Evolutionary conservation across 1,140 invertebrate genomes (phyloP), one percentile per base, ranked within the genome.

Genomic region (Pseudomyrmex gracilis): DNA sequence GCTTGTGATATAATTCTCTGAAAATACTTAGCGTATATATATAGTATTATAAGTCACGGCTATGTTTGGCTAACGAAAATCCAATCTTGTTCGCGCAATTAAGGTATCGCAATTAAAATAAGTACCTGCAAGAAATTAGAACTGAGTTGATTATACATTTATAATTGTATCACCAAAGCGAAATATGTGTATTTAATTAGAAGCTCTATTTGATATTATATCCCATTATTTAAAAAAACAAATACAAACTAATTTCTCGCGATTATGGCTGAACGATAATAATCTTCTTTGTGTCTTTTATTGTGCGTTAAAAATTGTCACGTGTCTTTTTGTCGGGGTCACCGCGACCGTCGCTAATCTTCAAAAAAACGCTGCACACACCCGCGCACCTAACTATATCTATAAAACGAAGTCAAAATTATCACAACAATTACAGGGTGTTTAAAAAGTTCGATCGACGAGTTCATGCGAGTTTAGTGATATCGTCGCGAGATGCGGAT

Each of bases 11-110:
- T 13, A 17, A 77, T 45, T 7, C 49, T 57, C 68, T 17, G 74
- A 9, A 55, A 53, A 17, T 22, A 15, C 57, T 57, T 74, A 64
- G 24, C 3, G 24, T 55, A 67, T n/a, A n/a, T n/a, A n/a, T n/a
- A n/a, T 53, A n/a, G 43, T 53, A 53, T 34, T 34, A 5, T 34
- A 34, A 34, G 34, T 45, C 34, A 22, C 17, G n/a, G n/a, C n/a
- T n/a, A n/a, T n/a, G 13, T 22, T 67, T 9, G 63, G 24, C n/a
- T 55, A 51, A 43, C 34, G 4, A 45, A 47, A 45, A 49, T 43
- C 67, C 51, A 63, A 77, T 78, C 74, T 78, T 78, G 74, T 78
- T 78, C 74, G 68, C 74, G 68, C 68, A 78, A 78, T 78, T 68
- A 78, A 68, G 20, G 53, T 57, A 57, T 78, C 63, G 57, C 51